Evolutionary conservation across 2,113 vertebrate genomes (phyloP).

Genomic region (Paedocypris sp.): DNA sequence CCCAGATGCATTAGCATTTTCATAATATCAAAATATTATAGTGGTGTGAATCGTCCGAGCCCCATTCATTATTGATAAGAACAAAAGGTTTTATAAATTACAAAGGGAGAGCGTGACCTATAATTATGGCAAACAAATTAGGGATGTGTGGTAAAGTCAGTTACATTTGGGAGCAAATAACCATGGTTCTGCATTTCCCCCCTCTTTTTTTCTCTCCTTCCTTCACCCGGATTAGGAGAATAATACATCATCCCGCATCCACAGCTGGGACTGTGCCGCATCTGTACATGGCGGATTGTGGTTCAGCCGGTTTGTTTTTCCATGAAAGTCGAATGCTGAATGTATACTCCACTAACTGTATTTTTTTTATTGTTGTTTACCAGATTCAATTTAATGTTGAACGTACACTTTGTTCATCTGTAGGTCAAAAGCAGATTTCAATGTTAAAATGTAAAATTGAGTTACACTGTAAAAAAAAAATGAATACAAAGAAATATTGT

Average conservation of each 20-base stretch:
- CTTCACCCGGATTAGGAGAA: conserved; percentile 65
- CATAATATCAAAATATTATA: conserved; percentile 92
- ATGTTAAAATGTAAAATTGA: too few relatives aligned
- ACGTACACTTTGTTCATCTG: too few relatives aligned
- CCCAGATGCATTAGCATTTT: conserved; percentile 83
- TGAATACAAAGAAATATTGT: too few relatives aligned
- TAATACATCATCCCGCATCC: conserved; percentile 78
- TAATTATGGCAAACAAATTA: conserved; percentile 98
- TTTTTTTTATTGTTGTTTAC: too few relatives aligned
- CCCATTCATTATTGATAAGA: conserved; percentile 98
- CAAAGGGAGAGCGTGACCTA: conserved; percentile 89
- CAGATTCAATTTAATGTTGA: too few relatives aligned
- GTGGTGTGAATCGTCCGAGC: conserved; percentile 66
- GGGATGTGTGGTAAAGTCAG: conserved; percentile 77
- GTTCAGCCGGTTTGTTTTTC: conserved; percentile 55
- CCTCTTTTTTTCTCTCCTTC: conserved; percentile 66
- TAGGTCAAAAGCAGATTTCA: too few relatives aligned
- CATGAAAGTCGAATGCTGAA: background rate
- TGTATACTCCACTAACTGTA: too few relatives aligned
- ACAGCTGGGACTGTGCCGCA: conserved; percentile 65
- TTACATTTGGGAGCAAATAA: conserved; percentile 92
- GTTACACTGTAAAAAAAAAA: too few relatives aligned
- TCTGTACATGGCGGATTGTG: conserved; percentile 61
- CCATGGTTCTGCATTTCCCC: conserved; percentile 85
- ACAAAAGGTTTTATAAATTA: conserved; percentile 85